Percentiles rank a stretch among this genome's conserved stretches.
Conservation (phyloP, 1,140 invertebrate species). For the Formica exsecta region DNA sequence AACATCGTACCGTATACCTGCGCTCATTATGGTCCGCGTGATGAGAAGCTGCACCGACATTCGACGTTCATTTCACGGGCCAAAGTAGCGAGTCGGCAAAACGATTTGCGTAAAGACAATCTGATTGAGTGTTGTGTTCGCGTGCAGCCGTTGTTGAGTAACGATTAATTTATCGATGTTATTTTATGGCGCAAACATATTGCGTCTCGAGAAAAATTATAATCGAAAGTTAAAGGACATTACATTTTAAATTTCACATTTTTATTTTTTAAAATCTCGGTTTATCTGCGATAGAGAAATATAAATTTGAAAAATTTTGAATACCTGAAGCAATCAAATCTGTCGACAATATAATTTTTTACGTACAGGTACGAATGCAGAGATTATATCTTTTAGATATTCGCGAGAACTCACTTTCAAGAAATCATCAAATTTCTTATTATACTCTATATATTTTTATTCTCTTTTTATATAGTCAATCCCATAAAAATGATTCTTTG, state of each 20-base stretch:
- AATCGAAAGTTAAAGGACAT: not conserved
- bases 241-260: not conserved
- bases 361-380: not conserved
- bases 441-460: not conserved
- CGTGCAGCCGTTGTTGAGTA: not conserved
- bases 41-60: slow-evolving; percentile 55
- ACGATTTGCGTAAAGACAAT: slow-evolving; percentile 48
- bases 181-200: not conserved
- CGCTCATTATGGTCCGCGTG: slow-evolving; percentile 66
- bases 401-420: not conserved
- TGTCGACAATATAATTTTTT: not conserved
- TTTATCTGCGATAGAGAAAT: not conserved
- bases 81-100: slow-evolving; percentile 17
- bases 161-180: not conserved
- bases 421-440: not conserved
- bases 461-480: not conserved
- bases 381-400: not conserved
- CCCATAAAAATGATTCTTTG: not conserved
- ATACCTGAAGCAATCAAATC: not conserved
- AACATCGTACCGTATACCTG: slow-evolving; percentile 57
- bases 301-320: no score
- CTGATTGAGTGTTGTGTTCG: slow-evolving; percentile 38
- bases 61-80: slow-evolving; percentile 55
- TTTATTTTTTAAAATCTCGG: not conserved
- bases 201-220: not conserved